Conservation (phyloP, 2,113 vertebrate genomes). For the Burhinus bistriatus region DNA sequence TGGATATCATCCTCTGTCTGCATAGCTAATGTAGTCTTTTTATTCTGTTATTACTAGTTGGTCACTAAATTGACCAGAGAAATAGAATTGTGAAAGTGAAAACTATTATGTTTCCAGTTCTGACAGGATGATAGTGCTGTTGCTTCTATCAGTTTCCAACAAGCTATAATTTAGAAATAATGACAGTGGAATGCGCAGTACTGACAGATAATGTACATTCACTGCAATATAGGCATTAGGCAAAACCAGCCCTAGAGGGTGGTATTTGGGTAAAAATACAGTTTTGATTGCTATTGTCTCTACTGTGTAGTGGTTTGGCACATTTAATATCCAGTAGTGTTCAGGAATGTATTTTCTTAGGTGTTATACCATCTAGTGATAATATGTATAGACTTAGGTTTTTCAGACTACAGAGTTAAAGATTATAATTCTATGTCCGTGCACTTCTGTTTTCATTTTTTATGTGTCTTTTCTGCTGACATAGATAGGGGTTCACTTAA, state of each 20-base stretch:
- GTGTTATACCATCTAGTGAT: conserved; percentile 11
- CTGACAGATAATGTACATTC: conserved; percentile 76
- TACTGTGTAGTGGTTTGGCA: conserved; percentile 39
- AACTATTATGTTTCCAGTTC: conserved; percentile 81
- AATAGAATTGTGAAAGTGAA: conserved; percentile 80
- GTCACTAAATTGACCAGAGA: conserved; percentile 81
- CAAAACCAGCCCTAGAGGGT: conserved; percentile 68
- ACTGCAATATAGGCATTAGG: conserved; percentile 77
- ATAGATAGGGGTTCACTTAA: background rate
- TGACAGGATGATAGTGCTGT: conserved; percentile 82
- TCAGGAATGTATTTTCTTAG: conserved; percentile 32
- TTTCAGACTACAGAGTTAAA: conserved; percentile 12
- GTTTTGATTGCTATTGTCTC: conserved; percentile 72
- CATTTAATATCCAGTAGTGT: conserved; percentile 67
- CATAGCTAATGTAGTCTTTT: conserved; percentile 72
- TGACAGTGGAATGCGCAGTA: conserved; percentile 70
- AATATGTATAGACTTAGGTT: background rate
- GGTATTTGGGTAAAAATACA: conserved; percentile 74
- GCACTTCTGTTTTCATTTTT: background rate
- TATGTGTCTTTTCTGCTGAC: background rate
- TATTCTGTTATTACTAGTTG: conserved; percentile 79
- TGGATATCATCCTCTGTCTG: conserved; percentile 52
- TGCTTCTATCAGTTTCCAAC: conserved; percentile 75
- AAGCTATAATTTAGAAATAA: conserved; percentile 83
- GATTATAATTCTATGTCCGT: background rate